Conservation (phyloP, 2,113 vertebrate genomes). For the Neopipo cinnamomea region DNA sequence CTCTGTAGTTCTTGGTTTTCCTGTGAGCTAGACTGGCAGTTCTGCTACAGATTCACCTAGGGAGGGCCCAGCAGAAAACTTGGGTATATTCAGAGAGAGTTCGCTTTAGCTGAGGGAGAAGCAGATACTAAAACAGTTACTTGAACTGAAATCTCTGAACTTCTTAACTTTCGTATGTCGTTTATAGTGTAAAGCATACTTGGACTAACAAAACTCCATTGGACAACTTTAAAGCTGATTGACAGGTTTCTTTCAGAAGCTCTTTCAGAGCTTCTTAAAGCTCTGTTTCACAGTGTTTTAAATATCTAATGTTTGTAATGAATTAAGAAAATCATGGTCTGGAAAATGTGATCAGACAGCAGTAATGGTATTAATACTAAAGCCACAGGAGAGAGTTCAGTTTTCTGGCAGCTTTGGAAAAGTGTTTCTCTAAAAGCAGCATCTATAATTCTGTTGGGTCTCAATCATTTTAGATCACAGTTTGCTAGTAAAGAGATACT, state of each 20-base stretch:
- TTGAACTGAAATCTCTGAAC: background rate
- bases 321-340: background rate
- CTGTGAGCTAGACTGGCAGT: background rate
- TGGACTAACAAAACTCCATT: background rate
- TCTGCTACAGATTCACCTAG: background rate
- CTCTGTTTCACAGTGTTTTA: background rate
- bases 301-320: background rate
- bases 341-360: background rate
- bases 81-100: background rate
- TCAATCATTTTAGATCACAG: background rate
- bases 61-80: background rate
- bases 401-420: background rate
- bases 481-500: slow-evolving; percentile 16
- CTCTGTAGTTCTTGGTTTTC: background rate
- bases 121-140: background rate
- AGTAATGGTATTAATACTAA: background rate
- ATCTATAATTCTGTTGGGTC: background rate
- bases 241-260: background rate
- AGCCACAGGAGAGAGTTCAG: background rate
- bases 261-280: background rate
- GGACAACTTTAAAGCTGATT: background rate
- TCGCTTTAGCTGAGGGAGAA: background rate
- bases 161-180: background rate
- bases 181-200: background rate
- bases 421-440: background rate